Evolutionary conservation across 2,888 invertebrate genomes (phyloP).

Genomic region (Cantharis flavilabris): DNA sequence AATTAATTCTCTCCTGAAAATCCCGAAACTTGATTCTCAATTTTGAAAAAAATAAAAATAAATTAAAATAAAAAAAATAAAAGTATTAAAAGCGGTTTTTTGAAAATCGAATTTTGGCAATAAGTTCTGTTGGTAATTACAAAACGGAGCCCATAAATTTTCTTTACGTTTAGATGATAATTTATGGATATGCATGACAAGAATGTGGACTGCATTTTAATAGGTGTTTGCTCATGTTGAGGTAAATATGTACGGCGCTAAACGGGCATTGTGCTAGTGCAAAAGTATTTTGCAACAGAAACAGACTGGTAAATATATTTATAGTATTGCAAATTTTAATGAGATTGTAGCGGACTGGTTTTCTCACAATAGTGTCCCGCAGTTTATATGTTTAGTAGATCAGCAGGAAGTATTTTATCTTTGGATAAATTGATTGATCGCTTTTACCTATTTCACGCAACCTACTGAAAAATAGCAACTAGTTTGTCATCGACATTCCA

Average conservation of each 20-base stretch:
- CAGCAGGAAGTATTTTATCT: constrained; percentile 48
- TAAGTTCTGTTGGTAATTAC: neutral
- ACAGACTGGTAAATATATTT: constrained; percentile 34
- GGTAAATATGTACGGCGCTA: constrained; percentile 30
- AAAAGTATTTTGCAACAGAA: constrained; percentile 26
- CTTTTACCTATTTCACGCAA: constrained; percentile 21
- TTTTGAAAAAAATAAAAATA: no score
- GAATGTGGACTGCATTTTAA: constrained; percentile 39
- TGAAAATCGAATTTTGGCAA: neutral
- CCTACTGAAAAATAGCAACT: neutral
- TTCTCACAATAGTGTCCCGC: constrained; percentile 45
- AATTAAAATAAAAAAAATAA: no score
- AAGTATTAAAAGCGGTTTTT: no score
- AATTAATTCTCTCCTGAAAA: no score
- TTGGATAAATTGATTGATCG: constrained; percentile 40
- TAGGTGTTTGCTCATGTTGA: constrained; percentile 35
- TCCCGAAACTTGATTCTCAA: neutral
- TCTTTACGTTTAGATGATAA: constrained; percentile 18
- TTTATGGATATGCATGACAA: constrained; percentile 34
- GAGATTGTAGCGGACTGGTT: constrained; percentile 42
- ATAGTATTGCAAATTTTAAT: constrained; percentile 43
- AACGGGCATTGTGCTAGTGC: constrained; percentile 29
- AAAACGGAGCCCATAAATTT: constrained; percentile 22
- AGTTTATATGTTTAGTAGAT: constrained; percentile 46
- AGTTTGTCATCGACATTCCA: neutral